Percentiles rank a stretch among this genome's conserved stretches.
These are phyloP conservation scores for Apus apus DNA, from an alignment of 2,113 vertebrate species.

Conservation along the genomic window DNA sequence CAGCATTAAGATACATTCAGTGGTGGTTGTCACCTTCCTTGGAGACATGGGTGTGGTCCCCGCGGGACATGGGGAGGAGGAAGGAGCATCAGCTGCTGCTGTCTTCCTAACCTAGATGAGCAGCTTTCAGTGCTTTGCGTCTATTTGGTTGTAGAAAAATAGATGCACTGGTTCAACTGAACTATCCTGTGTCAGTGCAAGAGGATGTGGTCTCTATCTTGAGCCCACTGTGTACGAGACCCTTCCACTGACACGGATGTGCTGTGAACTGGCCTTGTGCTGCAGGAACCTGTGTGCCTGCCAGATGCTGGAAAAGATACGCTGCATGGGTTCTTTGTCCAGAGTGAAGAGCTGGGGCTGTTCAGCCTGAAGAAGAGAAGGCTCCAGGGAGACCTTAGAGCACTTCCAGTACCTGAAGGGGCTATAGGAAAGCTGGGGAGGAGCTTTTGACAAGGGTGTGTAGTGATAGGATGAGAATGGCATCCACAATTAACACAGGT, in stretches of 20 bases:
- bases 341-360: not conserved
- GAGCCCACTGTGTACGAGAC: not conserved
- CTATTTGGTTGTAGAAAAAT: not conserved
- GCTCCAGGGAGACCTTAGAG: no score
- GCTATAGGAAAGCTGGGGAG: no score
- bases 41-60: not conserved
- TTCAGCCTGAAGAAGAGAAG: no score
- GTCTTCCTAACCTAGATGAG: rapidly evolving
- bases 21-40: not conserved
- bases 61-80: not conserved
- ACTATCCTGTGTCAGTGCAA: not conserved
- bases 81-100: not conserved
- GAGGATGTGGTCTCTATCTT: not conserved
- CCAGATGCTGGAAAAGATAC: not conserved
- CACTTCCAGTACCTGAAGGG: no score
- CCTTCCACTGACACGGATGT: not conserved
- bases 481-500: no score
- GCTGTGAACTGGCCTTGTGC: not conserved
- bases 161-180: not conserved
- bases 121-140: not conserved
- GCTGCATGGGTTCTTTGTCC: not conserved
- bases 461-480: no score
- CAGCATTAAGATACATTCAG: not conserved
- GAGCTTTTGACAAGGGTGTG: no score
- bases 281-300: rapidly evolving